These are phyloP conservation scores for Agrilus biguttatus DNA, from an alignment of 2,888 invertebrate genomes.

Conservation along the genomic window DNA sequence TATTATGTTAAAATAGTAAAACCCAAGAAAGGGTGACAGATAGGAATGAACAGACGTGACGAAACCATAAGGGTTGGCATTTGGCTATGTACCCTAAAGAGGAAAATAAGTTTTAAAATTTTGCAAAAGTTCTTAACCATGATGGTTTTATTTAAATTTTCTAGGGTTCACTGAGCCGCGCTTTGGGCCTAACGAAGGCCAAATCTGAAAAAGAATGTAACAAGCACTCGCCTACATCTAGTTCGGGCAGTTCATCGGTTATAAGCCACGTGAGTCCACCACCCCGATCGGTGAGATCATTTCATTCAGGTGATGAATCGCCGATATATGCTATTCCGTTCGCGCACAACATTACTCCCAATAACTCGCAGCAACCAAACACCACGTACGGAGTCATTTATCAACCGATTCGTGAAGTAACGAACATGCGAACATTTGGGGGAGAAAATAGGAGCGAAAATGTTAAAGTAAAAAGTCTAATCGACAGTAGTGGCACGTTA, in stretches of 20 bases:
- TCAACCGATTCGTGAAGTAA: no score
- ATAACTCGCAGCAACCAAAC: no score
- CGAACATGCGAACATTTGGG: no score
- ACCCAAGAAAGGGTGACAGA: no score
- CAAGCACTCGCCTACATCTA: slow-evolving; percentile 51
- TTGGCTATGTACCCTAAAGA: no score
- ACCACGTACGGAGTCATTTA: no score
- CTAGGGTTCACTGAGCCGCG: slow-evolving; percentile 63
- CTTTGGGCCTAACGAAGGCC: slow-evolving; percentile 48
- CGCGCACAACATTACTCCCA: slow-evolving; percentile 7
- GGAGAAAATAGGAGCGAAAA: slow-evolving; percentile 2
- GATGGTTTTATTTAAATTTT: slow-evolving; percentile 8
- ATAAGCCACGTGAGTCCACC: slow-evolving; percentile 36
- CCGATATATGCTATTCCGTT: slow-evolving; percentile 25
- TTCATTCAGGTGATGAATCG: slow-evolving; percentile 27
- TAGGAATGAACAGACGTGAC: no score
- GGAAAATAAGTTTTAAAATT: no score
- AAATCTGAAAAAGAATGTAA: slow-evolving; percentile 26
- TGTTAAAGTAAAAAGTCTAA: slow-evolving; percentile 21
- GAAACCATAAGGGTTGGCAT: no score
- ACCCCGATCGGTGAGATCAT: slow-evolving; percentile 32
- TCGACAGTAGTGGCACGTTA: slow-evolving; percentile 28
- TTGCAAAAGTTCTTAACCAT: no score
- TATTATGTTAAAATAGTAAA: no score
- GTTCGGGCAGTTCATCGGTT: slow-evolving; percentile 46